These are phyloP conservation scores for Danio tinwini DNA, from an alignment of 2,797 vertebrate species.

Conservation along the genomic window DNA sequence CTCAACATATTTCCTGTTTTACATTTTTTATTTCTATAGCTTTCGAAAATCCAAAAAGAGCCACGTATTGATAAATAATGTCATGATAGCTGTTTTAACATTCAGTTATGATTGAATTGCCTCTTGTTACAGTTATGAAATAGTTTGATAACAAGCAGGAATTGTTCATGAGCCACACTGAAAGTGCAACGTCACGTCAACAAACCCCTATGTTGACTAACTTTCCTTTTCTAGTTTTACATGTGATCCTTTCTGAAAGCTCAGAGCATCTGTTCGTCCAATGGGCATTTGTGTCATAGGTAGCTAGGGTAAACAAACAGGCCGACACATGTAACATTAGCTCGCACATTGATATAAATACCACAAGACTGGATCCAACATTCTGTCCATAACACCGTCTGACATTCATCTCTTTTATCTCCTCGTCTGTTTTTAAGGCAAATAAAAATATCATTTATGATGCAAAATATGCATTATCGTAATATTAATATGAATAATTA, in stretches of 20 bases:
- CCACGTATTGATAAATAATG: too few species aligned
- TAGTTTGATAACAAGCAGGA: too few species aligned
- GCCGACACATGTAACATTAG: constrained; percentile 43
- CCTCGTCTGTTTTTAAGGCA: not conserved
- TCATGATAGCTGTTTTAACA: too few species aligned
- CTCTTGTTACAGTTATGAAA: too few species aligned
- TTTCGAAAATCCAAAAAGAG: too few species aligned
- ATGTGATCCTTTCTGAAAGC: not conserved
- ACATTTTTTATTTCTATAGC: too few species aligned
- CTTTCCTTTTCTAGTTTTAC: constrained; percentile 27
- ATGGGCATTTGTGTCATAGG: constrained; percentile 36
- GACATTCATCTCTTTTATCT: not conserved
- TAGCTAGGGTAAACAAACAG: constrained; percentile 54
- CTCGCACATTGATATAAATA: constrained; percentile 53
- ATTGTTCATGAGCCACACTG: too few species aligned
- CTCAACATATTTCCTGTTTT: too few species aligned
- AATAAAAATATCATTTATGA: not conserved
- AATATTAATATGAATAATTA: not conserved
- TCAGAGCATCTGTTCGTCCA: constrained; percentile 27
- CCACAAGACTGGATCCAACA: constrained; percentile 31
- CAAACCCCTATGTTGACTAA: not conserved
- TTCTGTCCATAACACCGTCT: not conserved
- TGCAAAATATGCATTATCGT: not conserved
- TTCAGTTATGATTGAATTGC: too few species aligned
- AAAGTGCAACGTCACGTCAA: too few species aligned